Percentiles rank a stretch among this genome's conserved stretches.
These are phyloP conservation scores for Hypselothyrea guttata DNA, from an alignment of 2,888 invertebrate genomes.

Conservation along the genomic window DNA sequence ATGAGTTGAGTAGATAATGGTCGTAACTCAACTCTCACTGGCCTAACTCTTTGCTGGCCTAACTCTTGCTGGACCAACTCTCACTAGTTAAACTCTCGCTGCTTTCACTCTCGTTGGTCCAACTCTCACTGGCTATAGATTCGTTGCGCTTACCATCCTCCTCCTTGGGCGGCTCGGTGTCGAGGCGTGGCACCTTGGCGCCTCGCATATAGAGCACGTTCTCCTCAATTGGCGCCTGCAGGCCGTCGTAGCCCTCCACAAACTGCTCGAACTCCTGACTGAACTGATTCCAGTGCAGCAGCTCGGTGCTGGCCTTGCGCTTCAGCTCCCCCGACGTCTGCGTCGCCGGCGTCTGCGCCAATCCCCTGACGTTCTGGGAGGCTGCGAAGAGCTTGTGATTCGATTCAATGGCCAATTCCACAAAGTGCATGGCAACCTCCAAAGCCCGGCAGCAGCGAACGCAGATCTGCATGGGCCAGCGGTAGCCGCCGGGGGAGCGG, in stretches of 20 bases:
- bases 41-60: too few species aligned
- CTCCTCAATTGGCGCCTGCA: conserved; percentile 61
- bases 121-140: too few species aligned
- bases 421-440: conserved; percentile 73
- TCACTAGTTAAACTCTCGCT: not conserved
- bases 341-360: conserved; percentile 15
- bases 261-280: conserved; percentile 68
- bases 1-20: too few species aligned
- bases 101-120: not conserved
- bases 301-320: conserved; percentile 62
- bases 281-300: conserved; percentile 66
- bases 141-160: conserved; percentile 48
- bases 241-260: conserved; percentile 61
- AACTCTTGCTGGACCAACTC: too few species aligned
- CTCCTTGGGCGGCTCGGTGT: conserved; percentile 52
- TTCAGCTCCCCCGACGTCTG: conserved; percentile 54
- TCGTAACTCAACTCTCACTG: too few species aligned
- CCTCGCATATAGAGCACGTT: conserved; percentile 71
- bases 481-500: conserved; percentile 41
- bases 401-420: conserved; percentile 64
- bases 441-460: conserved; percentile 74
- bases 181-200: conserved; percentile 61
- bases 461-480: conserved; percentile 72
- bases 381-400: conserved; percentile 55
- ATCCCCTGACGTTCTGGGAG: conserved; percentile 41